Conservation (phyloP, 2,888 invertebrate genomes). For the Anthrax anthrax region DNA sequence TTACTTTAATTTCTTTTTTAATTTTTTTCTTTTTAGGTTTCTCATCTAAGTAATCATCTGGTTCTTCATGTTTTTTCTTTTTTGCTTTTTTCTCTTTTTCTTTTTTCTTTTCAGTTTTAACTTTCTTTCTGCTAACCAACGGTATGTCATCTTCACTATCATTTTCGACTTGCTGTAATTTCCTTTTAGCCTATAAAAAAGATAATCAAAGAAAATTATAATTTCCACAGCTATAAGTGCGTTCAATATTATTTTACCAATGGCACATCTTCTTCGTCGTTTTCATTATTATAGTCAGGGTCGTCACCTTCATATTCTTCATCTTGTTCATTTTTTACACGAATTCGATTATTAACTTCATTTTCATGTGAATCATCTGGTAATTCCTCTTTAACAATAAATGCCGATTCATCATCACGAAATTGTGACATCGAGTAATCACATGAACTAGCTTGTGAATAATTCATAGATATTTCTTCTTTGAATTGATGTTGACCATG, state of each 20-base stretch:
- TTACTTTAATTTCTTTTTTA: conserved; percentile 25
- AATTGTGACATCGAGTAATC: conserved; percentile 59
- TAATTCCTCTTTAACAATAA: conserved; percentile 36
- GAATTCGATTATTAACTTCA: conserved; percentile 29
- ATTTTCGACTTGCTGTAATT: conserved; percentile 27
- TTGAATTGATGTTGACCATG: conserved; percentile 30
- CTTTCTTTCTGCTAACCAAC: conserved; percentile 49
- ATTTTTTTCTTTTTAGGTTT: conserved; percentile 43
- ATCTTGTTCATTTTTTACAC: conserved; percentile 13
- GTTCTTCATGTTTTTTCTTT: conserved; percentile 43
- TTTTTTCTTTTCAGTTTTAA: conserved; percentile 45
- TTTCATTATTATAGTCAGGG: conserved; percentile 28
- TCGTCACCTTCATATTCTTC: conserved; percentile 2
- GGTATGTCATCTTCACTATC: conserved; percentile 60
- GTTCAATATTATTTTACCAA: conserved; percentile 50
- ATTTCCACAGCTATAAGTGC: too few relatives aligned
- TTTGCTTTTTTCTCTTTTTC: conserved; percentile 43
- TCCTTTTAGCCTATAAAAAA: conserved; percentile 21
- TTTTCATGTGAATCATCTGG: conserved; percentile 38
- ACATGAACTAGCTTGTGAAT: conserved; percentile 50
- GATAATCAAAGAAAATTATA: not conserved
- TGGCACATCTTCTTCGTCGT: conserved; percentile 62
- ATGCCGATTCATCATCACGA: conserved; percentile 37
- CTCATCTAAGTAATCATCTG: conserved; percentile 41
- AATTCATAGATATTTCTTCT: conserved; percentile 26